Base-by-base conservation (phyloP, 2,888 invertebrate species). In the Strigamia crassipes region DNA sequence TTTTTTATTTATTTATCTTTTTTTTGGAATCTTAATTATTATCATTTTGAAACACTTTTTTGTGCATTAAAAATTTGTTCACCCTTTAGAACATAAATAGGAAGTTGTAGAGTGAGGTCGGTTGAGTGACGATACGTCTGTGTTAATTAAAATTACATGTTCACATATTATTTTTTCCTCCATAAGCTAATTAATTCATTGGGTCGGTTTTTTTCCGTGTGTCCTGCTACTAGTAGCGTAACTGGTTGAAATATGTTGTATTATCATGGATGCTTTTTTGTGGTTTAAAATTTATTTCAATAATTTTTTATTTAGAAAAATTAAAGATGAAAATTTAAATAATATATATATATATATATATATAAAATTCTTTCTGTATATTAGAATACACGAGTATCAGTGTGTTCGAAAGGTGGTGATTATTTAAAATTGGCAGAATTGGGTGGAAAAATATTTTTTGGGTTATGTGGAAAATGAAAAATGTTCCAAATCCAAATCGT, bases 141-240 rank as follows among this genome's bases (percentile, higher is more conserved):
- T 73, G 73, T 73, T 73, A 73, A 73, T 73, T 73, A 27, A 73
- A 73, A 73, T 73, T 73, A 73, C 73, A 73, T 73, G 73, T 73
- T 73, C 73, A 73, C 73, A 73, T 73, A 73, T 31, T 73, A 27
- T 73, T 73, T 73, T 73, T 27, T 21, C 21, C 12, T 73, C 23
- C 31, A 27, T 73, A 73, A 73, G 73, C 73, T 73, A 73, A 73
- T 73, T 73, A 73, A 73, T 73, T 73, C 73, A 73, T 73, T 73
- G 73, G 73, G 73, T 73, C 73, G 73, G 73, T 73, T 73, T 27
- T 66, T 73, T 18, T 27, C 27, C 27, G 5, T 73, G 31, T 73
- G 73, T 73, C 73, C 73, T 73, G 73, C 73, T 27, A 73, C 73
- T 27, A 73, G 73, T 27, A 73, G 73, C 73, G 73, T 73, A 73